Percentiles rank a stretch among this genome's conserved stretches.
Evolutionary conservation across 2,113 vertebrate species (phyloP).

Genomic region (Antechinus flavipes): DNA sequence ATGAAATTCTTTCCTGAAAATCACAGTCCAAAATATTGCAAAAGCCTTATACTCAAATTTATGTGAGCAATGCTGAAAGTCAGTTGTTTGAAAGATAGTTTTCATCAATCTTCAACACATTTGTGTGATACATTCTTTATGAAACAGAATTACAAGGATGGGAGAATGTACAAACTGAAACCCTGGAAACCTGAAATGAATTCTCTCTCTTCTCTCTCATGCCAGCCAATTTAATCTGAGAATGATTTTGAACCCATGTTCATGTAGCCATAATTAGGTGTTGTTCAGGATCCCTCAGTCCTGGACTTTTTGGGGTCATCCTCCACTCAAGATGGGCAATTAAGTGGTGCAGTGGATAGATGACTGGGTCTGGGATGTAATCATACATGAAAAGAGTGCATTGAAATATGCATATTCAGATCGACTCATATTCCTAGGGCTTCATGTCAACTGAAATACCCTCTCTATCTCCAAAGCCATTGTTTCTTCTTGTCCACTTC

Average conservation of each 20-base stretch:
- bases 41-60: background rate
- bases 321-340: background rate
- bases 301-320: background rate
- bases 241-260: background rate
- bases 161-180: background rate
- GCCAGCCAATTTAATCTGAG: background rate
- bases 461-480: background rate
- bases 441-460: background rate
- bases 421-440: background rate
- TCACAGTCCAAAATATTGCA: background rate
- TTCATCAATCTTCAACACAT: background rate
- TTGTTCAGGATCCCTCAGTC: background rate
- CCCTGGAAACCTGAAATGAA: background rate
- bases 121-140: background rate
- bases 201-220: background rate
- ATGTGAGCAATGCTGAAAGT: background rate
- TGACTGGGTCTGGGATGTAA: background rate
- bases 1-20: background rate
- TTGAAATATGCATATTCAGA: background rate
- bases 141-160: background rate
- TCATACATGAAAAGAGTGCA: background rate
- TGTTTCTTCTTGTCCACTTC: background rate
- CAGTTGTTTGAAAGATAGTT: background rate
- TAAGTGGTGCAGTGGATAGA: background rate
- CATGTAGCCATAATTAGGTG: background rate